Percentiles rank a stretch among this genome's conserved stretches.
Conservation (phyloP, 2,797 vertebrate genomes). For the Tarsius wallacei region DNA sequence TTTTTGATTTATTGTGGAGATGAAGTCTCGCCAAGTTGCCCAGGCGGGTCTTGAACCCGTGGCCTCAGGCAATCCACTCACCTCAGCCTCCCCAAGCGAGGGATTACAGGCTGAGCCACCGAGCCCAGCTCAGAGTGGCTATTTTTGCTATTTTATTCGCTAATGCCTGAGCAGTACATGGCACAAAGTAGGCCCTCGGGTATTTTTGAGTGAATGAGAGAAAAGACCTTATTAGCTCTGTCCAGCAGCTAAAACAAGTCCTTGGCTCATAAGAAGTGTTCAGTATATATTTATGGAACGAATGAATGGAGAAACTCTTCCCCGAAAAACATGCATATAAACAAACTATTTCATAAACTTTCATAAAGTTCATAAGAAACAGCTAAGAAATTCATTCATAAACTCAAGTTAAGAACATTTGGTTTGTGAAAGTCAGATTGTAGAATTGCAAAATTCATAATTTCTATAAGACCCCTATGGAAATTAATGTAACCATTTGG, state of each 20-base stretch:
- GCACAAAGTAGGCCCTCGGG: too few relatives aligned
- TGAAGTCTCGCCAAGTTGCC: too few relatives aligned
- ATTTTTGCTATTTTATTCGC: too few relatives aligned
- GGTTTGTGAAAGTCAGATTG: slow-evolving; percentile 3
- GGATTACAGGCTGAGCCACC: too few relatives aligned
- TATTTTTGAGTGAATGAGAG: too few relatives aligned
- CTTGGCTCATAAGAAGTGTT: slow-evolving; percentile 24
- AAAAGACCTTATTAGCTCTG: neutral
- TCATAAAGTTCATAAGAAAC: neutral
- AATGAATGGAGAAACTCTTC: slow-evolving; percentile 23
- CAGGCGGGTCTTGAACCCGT: too few relatives aligned
- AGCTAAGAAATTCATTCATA: neutral
- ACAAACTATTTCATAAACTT: neutral
- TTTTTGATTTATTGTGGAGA: too few relatives aligned
- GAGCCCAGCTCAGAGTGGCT: too few relatives aligned
- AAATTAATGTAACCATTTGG: neutral
- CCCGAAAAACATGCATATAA: neutral
- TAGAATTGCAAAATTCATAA: neutral
- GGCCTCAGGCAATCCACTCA: too few relatives aligned
- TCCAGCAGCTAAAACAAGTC: slow-evolving; percentile 4
- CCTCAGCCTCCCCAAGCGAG: too few relatives aligned
- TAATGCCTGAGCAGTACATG: too few relatives aligned
- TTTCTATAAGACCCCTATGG: neutral
- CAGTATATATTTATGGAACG: neutral
- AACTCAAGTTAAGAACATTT: slow-evolving; percentile 6